Evolutionary conservation across 2,113 vertebrate species (phyloP).

Genomic region (Platichthys flesus): DNA sequence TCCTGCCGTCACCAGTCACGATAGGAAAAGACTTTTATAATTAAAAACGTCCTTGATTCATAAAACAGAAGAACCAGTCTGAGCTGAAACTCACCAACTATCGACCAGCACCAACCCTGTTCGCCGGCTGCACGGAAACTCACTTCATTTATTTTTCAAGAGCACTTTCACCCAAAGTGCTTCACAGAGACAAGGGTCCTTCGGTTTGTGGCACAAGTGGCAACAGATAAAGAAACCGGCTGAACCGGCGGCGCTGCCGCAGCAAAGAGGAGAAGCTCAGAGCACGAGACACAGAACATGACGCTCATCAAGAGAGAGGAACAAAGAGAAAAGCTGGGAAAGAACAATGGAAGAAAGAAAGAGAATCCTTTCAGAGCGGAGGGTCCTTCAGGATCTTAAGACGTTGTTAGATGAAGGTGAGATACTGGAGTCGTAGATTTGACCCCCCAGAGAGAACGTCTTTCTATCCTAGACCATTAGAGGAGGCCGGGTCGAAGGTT

Average conservation of each 20-base stretch:
- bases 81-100: background rate
- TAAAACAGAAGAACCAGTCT: background rate
- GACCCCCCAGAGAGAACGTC: background rate
- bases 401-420: background rate
- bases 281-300: no score
- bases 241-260: no score
- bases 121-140: background rate
- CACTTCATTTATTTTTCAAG: constrained; percentile 15
- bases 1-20: no score
- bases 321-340: no score
- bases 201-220: no score
- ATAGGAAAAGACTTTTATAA: background rate
- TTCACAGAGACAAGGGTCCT: no score
- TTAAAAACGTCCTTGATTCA: background rate
- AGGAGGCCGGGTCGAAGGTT: constrained; percentile 18
- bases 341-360: no score
- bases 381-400: background rate
- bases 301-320: no score
- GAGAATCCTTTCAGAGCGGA: background rate
- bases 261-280: no score
- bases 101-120: background rate
- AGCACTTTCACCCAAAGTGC: no score
- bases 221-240: no score
- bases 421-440: background rate
- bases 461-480: constrained; percentile 18